Evolutionary conservation across 1,140 invertebrate genomes (phyloP).

Genomic region (Drosophila ogumai): DNA sequence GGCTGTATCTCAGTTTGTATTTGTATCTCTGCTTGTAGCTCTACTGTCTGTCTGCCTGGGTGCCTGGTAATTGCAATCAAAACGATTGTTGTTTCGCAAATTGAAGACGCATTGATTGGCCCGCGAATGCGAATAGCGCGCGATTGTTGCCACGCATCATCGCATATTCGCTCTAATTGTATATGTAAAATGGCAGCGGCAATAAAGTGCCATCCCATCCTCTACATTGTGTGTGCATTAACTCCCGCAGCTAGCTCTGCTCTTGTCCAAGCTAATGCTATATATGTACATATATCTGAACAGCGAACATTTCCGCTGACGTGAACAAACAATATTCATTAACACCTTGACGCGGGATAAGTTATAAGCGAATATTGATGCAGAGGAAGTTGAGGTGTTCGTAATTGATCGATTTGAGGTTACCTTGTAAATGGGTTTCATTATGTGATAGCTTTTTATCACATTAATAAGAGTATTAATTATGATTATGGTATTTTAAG

Average conservation of each 20-base stretch:
- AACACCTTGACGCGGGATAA: conserved; percentile 35
- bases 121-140: conserved; percentile 30
- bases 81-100: conserved; percentile 68
- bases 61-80: conserved; percentile 72
- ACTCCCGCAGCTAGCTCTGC: conserved; percentile 11
- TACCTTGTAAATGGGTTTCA: neutral
- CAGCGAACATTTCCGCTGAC: conserved; percentile 40
- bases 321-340: conserved; percentile 50
- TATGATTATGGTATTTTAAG: no score
- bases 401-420: neutral
- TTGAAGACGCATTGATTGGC: conserved; percentile 53
- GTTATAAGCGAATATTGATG: conserved; percentile 6
- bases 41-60: conserved; percentile 1
- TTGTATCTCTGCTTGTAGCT: conserved; percentile 11
- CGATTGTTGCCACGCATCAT: conserved; percentile 33
- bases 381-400: neutral
- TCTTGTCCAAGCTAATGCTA: conserved; percentile 14
- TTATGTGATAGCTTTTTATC: neutral
- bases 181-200: conserved; percentile 47
- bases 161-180: conserved; percentile 54
- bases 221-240: conserved; percentile 16
- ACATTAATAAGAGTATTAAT: neutral
- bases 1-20: conserved; percentile 27
- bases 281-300: conserved; percentile 7
- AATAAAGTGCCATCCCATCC: conserved; percentile 22